Evolutionary conservation across 1,140 invertebrate species (phyloP), one percentile per base, ranked within the genome.

Genomic region (Lepidurus apus): DNA sequence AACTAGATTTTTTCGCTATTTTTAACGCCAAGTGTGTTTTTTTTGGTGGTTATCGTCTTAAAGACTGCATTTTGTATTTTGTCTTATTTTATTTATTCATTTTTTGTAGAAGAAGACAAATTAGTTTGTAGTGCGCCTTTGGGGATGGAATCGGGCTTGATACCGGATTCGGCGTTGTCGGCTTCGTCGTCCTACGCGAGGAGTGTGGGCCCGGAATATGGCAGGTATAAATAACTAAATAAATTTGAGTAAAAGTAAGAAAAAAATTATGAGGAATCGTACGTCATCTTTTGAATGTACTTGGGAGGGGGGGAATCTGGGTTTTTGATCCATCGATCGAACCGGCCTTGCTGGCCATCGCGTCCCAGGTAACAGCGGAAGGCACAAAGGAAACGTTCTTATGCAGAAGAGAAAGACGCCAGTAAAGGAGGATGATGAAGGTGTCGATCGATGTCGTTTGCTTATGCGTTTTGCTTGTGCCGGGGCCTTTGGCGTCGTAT

Each of bases 71-170:
- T 34, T 34, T 34, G 4, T 0, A 3, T 34, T 34, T 34, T 34
- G 34, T 7, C 53, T 65, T 13, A 7, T 7, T 1, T 21, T 21
- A 21, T 65, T 65, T 17, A 65, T 65, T 65, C 7, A 7, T 9
- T 65, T 65, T 77, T 74, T 85, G 1, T 74, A 78, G 77, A 17
- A 82, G 84, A 83, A 85, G 79, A 87, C 86, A 79, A 86, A 90
- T 89, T 86, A 87, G 53, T 65, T 65, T 95, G 94, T 86, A 90
- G 90, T 82, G 87, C 90, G 79, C 90, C 95, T n/a, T 88, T 96
- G 77, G 95, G 94, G 79, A 95, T 97, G 93, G 93, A 96, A 87
- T 93, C 92, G 82, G 93, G 93, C 80, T 89, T 89, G 82, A 96
- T 97, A 82, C 90, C 91, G 74, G 92, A 96, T 85, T 88, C 90